phyloP scores from a whole-genome alignment of 2,888 invertebrate species.

The Euspilapteryx auroguttella region DNA sequence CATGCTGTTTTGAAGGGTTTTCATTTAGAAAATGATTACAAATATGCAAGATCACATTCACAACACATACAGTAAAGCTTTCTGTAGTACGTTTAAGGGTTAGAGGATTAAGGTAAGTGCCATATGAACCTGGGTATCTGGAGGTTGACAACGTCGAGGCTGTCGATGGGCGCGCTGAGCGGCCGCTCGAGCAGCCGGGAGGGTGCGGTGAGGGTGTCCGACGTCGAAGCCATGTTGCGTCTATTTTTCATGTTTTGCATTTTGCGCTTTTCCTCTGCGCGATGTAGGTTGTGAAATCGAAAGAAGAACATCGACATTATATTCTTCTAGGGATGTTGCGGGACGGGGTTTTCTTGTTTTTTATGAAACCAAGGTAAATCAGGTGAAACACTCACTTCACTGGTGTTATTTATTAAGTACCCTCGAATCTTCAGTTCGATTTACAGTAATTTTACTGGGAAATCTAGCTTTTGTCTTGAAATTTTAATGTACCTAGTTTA shows the following conservation, averaged over 20 bases:
- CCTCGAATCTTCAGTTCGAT: too few species aligned
- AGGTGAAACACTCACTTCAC: slow-evolving; percentile 1
- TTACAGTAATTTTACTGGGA: too few species aligned
- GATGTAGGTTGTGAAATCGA: slow-evolving; percentile 87
- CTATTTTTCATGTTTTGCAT: slow-evolving; percentile 21
- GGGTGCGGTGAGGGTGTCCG: slow-evolving; percentile 71
- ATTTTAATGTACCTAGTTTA: too few species aligned
- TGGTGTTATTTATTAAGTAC: too few species aligned
- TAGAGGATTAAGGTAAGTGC: slow-evolving; percentile 3
- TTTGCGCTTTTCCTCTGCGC: slow-evolving; percentile 70
- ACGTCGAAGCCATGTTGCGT: slow-evolving; percentile 42
- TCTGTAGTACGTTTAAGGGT: too few species aligned
- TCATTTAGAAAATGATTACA: too few species aligned
- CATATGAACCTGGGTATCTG: slow-evolving; percentile 84
- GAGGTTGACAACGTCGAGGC: slow-evolving; percentile 88
- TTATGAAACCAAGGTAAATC: not conserved
- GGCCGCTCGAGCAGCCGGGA: slow-evolving; percentile 83
- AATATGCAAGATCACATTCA: too few species aligned
- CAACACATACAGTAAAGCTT: too few species aligned
- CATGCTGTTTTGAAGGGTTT: too few species aligned
- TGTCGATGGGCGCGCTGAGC: slow-evolving; percentile 83
- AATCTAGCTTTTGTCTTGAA: too few species aligned
- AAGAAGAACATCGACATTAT: slow-evolving; percentile 96
- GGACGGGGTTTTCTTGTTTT: not conserved
- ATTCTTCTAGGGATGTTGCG: too few species aligned